Conservation (phyloP, 1,140 invertebrate species). For the Solen grandis region DNA sequence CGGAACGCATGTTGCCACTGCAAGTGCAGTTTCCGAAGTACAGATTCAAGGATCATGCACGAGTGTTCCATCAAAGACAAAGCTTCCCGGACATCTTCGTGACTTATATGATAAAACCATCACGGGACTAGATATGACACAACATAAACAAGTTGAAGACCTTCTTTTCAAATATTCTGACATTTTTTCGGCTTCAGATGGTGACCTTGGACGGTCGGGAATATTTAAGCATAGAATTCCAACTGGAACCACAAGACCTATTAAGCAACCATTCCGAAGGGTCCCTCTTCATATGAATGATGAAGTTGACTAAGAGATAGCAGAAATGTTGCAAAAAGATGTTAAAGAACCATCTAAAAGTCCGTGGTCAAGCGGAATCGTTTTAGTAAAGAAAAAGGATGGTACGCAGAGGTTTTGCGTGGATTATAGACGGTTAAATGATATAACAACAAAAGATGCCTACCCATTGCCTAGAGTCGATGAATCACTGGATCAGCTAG, state of each 20-base stretch:
- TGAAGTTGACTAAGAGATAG: conserved; percentile 25
- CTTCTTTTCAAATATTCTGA: conserved; percentile 43
- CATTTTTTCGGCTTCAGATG: conserved; percentile 40
- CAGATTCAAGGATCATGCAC: neutral
- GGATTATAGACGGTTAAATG: conserved; percentile 80
- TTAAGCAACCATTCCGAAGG: conserved; percentile 39
- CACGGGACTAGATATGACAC: too few relatives aligned
- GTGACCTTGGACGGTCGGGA: conserved; percentile 44
- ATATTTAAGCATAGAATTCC: conserved; percentile 50
- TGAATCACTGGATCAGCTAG: conserved; percentile 48
- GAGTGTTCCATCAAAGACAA: neutral
- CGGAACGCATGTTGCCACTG: neutral
- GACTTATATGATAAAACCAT: conserved; percentile 19
- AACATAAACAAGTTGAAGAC: neutral
- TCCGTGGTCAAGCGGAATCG: conserved; percentile 51
- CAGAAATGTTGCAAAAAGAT: conserved; percentile 45
- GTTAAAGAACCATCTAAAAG: conserved; percentile 53
- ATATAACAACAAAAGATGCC: conserved; percentile 49
- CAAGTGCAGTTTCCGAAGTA: neutral
- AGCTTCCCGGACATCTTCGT: conserved; percentile 10
- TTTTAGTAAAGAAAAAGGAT: conserved; percentile 79
- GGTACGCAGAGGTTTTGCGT: conserved; percentile 81
- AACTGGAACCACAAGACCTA: conserved; percentile 39
- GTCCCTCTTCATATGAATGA: conserved; percentile 27
- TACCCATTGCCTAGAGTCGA: conserved; percentile 49